Base-by-base conservation (phyloP, 2,888 invertebrate genomes). In the Leptopterna dolabrata region DNA sequence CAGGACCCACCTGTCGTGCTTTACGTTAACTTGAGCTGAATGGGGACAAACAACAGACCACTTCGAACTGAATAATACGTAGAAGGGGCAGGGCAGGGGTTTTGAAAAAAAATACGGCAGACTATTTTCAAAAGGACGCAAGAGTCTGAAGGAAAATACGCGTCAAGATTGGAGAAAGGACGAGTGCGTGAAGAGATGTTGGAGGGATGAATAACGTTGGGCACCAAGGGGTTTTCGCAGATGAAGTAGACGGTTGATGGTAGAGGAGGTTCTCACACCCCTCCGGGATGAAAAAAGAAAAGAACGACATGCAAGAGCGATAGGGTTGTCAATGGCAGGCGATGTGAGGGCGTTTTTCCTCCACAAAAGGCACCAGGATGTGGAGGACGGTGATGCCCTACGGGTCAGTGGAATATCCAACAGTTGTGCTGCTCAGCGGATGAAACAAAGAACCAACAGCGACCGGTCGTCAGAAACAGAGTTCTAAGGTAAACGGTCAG, bases 241-340 rank as follows among this genome's bases (percentile, higher is more conserved):
- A 63, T 63, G 63, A 63, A 63, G 63, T 63, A 63, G 63, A 63
- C 24, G 63, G 63, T 63, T 24, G 63, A 19, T 1, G 51, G 16
- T 6, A 51, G 51, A 51, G 51, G 24, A 19, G 55, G 55, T 63
- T 63, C 63, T 63, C 63, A 63, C 63, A n/a, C n/a, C n/a, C n/a
- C 63, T 24, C 63, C 63, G 63, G 45, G 78, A 78, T 36, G 78
- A 45, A 78, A 78, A 55, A 81, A 81, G 81, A 81, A 81, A 81
- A 30, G 81, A 81, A 81, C 81, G 81, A 81, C 81, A 81, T 81
- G 81, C 81, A 81, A 83, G 83, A 83, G 83, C 83, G 71, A 83
- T 83, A 83, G 83, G 83, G 70, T 83, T 83, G 83, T 83, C 83
- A 83, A 83, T 83, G 83, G 83, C 83, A 83, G 83, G 83, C 81